Evolutionary conservation across 1,140 invertebrate genomes (phyloP).

Genomic region (Capitella teleta): DNA sequence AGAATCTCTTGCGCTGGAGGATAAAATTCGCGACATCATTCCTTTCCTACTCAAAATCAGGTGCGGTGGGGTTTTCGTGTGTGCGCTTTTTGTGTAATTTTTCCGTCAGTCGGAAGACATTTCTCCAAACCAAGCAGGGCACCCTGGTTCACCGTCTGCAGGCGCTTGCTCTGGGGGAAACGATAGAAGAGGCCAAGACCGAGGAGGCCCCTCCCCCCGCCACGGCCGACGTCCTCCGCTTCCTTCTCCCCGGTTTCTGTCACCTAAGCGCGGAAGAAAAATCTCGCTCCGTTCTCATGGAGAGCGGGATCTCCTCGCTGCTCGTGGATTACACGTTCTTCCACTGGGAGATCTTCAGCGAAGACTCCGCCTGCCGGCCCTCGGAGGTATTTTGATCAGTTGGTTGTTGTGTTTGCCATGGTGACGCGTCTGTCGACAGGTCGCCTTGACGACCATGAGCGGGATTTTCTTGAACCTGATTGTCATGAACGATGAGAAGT

Average conservation of each 20-base stretch:
- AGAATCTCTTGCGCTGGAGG: constrained; percentile 77
- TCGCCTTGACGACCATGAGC: constrained; percentile 73
- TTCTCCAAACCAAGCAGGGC: too few relatives aligned
- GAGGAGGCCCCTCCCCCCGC: too few relatives aligned
- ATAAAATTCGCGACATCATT: constrained; percentile 58
- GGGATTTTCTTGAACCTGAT: constrained; percentile 87
- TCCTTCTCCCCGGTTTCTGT: constrained; percentile 75
- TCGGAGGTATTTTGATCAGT: neutral
- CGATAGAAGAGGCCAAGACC: too few relatives aligned
- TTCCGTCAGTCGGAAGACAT: too few relatives aligned
- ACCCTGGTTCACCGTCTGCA: too few relatives aligned
- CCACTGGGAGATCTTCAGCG: neutral
- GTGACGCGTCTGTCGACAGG: constrained; percentile 19
- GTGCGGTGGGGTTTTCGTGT: too few relatives aligned
- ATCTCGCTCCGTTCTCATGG: constrained; percentile 65
- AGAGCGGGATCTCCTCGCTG: too few relatives aligned
- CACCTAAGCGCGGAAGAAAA: constrained; percentile 82
- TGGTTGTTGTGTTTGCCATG: neutral
- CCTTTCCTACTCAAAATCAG: constrained; percentile 34
- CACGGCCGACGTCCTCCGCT: constrained; percentile 63
- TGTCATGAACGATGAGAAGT: constrained; percentile 69
- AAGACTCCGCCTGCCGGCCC: neutral
- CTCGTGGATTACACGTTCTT: neutral
- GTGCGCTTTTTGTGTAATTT: too few relatives aligned
- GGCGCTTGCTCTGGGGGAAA: too few relatives aligned